Evolutionary conservation across 2,888 invertebrate genomes (phyloP).

Genomic region (Tinea trinotella): DNA sequence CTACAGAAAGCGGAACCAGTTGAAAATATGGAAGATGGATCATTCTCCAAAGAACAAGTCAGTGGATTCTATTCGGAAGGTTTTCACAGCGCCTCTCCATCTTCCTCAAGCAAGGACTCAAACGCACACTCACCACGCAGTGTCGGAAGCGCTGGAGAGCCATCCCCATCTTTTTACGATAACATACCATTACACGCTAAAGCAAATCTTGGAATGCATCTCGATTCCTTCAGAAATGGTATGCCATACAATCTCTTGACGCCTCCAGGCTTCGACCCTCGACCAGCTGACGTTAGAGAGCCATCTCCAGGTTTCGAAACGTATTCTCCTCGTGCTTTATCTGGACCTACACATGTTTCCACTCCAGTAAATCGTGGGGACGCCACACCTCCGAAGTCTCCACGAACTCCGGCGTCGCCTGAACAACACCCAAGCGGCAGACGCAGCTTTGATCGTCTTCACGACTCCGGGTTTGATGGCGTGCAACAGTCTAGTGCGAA

Average conservation of each 20-base stretch:
- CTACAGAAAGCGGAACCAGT: conserved; percentile 72
- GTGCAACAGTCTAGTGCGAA: conserved; percentile 38
- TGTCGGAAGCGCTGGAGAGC: conserved; percentile 53
- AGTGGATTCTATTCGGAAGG: conserved; percentile 75
- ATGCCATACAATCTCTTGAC: conserved; percentile 74
- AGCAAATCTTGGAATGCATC: conserved; percentile 56
- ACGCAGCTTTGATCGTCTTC: conserved; percentile 53
- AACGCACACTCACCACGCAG: conserved; percentile 64
- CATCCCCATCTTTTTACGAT: conserved; percentile 50
- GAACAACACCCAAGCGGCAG: conserved; percentile 42
- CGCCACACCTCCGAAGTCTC: conserved; percentile 62
- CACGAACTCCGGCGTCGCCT: conserved; percentile 48
- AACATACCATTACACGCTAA: conserved; percentile 53
- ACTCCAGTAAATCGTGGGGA: conserved; percentile 49
- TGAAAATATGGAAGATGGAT: conserved; percentile 55
- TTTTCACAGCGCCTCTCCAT: conserved; percentile 73
- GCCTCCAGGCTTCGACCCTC: conserved; percentile 70
- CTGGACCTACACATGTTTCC: conserved; percentile 47
- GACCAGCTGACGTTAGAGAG: conserved; percentile 43
- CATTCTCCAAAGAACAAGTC: conserved; percentile 69
- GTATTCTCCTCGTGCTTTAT: conserved; percentile 44
- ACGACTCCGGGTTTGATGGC: conserved; percentile 67
- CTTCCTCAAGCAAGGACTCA: conserved; percentile 68
- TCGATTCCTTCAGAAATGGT: conserved; percentile 53
- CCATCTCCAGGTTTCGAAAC: conserved; percentile 47